A percentile compares a stretch with the other conserved stretches of the same genome.
Conservation (phyloP, 2,888 invertebrate species). For the Cryptosula pallasiana region DNA sequence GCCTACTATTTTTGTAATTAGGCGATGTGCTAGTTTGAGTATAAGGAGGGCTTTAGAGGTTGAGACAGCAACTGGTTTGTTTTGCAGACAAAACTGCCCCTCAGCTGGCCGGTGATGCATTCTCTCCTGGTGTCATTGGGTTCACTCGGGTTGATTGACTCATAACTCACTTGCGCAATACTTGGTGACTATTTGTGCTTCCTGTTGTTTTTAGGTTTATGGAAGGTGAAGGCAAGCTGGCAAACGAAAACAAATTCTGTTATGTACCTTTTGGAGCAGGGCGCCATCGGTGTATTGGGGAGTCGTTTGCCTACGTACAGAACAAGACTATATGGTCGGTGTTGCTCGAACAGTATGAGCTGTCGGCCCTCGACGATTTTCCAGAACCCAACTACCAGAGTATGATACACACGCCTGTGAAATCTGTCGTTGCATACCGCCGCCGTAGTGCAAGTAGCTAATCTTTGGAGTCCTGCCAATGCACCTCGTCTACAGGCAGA, state of each 20-base stretch:
- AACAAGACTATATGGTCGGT: constrained; percentile 41
- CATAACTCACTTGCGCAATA: too few species aligned
- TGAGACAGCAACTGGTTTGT: too few species aligned
- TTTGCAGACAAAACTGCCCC: too few species aligned
- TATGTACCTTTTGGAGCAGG: constrained; percentile 46
- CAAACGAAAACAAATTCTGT: constrained; percentile 39
- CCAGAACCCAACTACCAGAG: constrained; percentile 38
- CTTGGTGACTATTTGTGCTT: too few species aligned
- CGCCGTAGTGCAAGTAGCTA: neutral
- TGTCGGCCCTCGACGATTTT: constrained; percentile 38
- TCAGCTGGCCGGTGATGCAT: too few species aligned
- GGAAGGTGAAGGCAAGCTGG: constrained; percentile 29
- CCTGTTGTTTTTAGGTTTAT: constrained; percentile 34
- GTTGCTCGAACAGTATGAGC: constrained; percentile 36
- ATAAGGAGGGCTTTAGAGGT: too few species aligned
- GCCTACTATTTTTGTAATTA: too few species aligned
- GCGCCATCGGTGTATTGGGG: constrained; percentile 44
- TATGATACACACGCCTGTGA: constrained; percentile 44
- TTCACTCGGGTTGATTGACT: too few species aligned
- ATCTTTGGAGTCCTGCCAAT: neutral
- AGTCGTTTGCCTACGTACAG: constrained; percentile 45
- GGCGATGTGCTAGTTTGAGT: too few species aligned
- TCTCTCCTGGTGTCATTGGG: too few species aligned
- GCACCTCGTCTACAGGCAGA: too few species aligned
- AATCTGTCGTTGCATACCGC: constrained; percentile 37